Percentiles rank a stretch among this genome's conserved stretches.
Conservation (phyloP, 2,113 vertebrate genomes). For the Pedionomus torquatus region DNA sequence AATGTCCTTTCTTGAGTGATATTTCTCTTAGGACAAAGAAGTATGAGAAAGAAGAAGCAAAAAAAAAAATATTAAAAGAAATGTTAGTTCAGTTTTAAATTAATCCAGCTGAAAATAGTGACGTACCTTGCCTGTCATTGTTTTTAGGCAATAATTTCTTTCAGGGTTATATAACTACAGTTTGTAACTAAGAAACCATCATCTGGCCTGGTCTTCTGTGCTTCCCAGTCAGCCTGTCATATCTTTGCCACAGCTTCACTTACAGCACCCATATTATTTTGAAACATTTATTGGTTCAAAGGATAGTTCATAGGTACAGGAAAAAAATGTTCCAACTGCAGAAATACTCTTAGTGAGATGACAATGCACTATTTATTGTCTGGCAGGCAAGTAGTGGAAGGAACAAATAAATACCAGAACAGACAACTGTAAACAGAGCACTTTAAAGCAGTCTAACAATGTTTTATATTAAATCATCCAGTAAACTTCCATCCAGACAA, state of each 20-base stretch:
- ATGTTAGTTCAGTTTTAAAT: background rate
- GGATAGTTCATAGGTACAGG: background rate
- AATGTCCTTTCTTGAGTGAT: background rate
- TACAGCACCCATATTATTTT: slow-evolving; percentile 22
- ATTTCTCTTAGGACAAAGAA: background rate
- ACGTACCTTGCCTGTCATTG: background rate
- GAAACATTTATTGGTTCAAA: slow-evolving; percentile 48
- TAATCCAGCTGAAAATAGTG: background rate
- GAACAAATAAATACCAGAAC: slow-evolving; percentile 12
- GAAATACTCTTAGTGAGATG: background rate
- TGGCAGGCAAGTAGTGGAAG: background rate
- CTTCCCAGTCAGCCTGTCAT: background rate
- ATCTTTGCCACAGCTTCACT: slow-evolving; percentile 6
- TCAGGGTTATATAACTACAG: background rate
- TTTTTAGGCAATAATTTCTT: background rate
- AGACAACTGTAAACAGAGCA: slow-evolving; percentile 23
- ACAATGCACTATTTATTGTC: slow-evolving; percentile 27
- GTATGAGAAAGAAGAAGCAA: background rate
- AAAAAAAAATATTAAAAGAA: background rate
- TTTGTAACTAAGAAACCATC: slow-evolving; percentile 10
- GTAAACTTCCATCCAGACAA: background rate
- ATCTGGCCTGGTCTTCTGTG: background rate
- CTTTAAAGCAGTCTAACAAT: background rate
- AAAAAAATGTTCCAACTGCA: slow-evolving; percentile 5
- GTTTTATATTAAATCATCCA: slow-evolving; percentile 23